Base-by-base conservation (phyloP, 2,888 invertebrate genomes). In the Hydroisotoma schaefferi region DNA sequence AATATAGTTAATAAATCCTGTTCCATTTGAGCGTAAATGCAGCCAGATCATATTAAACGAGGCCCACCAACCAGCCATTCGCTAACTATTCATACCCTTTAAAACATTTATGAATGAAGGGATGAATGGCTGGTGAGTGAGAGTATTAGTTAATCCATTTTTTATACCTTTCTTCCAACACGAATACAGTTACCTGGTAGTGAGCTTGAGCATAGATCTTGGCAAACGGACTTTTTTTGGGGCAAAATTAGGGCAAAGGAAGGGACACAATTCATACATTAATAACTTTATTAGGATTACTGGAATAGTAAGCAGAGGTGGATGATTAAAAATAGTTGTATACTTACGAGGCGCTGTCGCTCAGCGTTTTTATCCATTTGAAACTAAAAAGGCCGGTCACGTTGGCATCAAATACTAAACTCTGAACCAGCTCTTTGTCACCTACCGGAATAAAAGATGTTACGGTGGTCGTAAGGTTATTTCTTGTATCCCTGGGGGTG, bases 391-490 rank as follows among this genome's bases (percentile, higher is more conserved):
- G 88, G 69, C 87, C 85, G 1, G 94, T 93, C 69, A 88, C 87
- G 75, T 88, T 85, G 15, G 93, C 93, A 76, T 94, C 94, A 74
- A 87, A 91, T 1, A 93, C 87, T 53, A 94, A 79, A 55, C 89
- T 87, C 75, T 87, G 86, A 77, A 94, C 85, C 55, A 94, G 80
- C 72, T 88, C 87, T 69, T 91, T 85, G 76, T 94, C 92, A 78
- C 90, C 90, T 88, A 81, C n/a, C n/a, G n/a, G n/a, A n/a, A n/a
- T n/a, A n/a, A n/a, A n/a, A n/a, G 73, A 80, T 80, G 22, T 57
- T 61, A 66, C 61, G 67, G 66, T 63, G 61, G 51, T 54, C 51
- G 56, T 29, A 49, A 28, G 29, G 43, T 22, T 8, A 33, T 10
- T 33, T 8, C 8, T 10, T 10, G 15, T 10, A 15, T 33, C 33